Evolutionary conservation across 2,888 invertebrate species (phyloP).

Genomic region (Cheilosia soror): DNA sequence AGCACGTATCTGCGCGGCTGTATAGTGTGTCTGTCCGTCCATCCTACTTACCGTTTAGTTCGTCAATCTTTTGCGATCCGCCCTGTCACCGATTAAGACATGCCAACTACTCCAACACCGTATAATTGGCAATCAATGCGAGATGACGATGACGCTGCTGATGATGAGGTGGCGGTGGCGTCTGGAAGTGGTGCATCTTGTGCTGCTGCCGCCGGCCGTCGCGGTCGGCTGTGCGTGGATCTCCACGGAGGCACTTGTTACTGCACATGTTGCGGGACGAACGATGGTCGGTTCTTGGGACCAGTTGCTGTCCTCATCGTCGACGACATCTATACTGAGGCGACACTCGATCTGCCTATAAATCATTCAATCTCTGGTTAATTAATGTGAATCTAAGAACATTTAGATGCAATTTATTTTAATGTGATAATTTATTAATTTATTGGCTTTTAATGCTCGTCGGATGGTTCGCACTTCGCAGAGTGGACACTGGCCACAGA

Average conservation of each 20-base stretch:
- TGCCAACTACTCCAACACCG: constrained; percentile 72
- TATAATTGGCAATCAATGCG: constrained; percentile 75
- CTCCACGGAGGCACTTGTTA: constrained; percentile 70
- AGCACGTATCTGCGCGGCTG: constrained; percentile 20
- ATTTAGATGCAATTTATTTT: constrained; percentile 84
- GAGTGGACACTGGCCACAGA: constrained; percentile 42
- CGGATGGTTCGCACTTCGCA: constrained; percentile 66
- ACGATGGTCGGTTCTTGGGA: constrained; percentile 18
- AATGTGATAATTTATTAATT: constrained; percentile 84
- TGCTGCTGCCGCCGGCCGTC: not conserved
- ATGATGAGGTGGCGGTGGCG: constrained; percentile 49
- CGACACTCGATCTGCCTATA: constrained; percentile 83
- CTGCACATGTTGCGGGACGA: constrained; percentile 35
- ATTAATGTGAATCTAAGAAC: constrained; percentile 84
- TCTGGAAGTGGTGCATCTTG: constrained; percentile 10
- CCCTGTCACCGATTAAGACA: constrained; percentile 76
- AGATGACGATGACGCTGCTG: constrained; percentile 40
- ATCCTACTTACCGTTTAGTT: constrained; percentile 56
- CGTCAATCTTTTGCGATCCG: constrained; percentile 72
- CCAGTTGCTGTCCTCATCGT: constrained; percentile 13
- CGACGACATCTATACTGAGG: constrained; percentile 33
- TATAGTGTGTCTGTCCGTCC: constrained; percentile 15
- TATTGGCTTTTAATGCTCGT: constrained; percentile 82
- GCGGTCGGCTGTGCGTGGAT: constrained; percentile 40
- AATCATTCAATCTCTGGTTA: constrained; percentile 84